Evolutionary conservation across 1,140 invertebrate species (phyloP).

Genomic region (Cydia amplana): DNA sequence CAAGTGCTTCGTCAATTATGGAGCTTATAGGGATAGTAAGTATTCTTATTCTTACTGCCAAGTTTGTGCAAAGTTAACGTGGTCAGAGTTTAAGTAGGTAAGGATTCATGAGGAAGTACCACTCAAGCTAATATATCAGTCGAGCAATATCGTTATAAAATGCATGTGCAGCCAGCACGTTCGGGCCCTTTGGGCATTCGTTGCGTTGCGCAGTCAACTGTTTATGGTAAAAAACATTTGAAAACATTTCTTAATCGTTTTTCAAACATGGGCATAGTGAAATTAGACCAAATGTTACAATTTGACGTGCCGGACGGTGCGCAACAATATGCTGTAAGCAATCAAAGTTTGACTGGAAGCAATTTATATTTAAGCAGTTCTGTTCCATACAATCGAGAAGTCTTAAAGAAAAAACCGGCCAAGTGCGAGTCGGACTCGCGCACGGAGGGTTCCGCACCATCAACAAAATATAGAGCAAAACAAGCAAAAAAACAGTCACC

Average conservation of each 20-base stretch:
- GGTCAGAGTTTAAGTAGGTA: too few species aligned
- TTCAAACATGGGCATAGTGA: conserved; percentile 4
- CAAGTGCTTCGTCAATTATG: too few species aligned
- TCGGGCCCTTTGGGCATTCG: neutral
- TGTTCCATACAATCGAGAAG: too few species aligned
- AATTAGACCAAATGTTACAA: conserved; percentile 8
- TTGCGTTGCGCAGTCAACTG: neutral
- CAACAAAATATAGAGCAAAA: too few species aligned
- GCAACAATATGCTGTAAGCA: neutral
- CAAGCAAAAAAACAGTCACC: too few species aligned
- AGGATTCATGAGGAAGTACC: neutral
- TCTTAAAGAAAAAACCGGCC: too few species aligned
- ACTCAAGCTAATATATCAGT: neutral
- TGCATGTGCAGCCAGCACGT: neutral
- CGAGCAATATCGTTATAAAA: neutral
- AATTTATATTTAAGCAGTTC: neutral
- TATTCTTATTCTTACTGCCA: too few species aligned
- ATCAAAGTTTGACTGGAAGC: neutral
- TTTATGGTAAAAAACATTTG: conserved; percentile 18
- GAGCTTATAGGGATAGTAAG: too few species aligned
- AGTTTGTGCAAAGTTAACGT: too few species aligned
- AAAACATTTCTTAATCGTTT: neutral
- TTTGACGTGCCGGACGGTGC: conserved; percentile 2
- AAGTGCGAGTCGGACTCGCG: too few species aligned
- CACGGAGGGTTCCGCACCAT: too few species aligned